These are phyloP conservation scores for Andrena cerasifolii DNA, from an alignment of 1,140 invertebrate species.

Conservation along the genomic window DNA sequence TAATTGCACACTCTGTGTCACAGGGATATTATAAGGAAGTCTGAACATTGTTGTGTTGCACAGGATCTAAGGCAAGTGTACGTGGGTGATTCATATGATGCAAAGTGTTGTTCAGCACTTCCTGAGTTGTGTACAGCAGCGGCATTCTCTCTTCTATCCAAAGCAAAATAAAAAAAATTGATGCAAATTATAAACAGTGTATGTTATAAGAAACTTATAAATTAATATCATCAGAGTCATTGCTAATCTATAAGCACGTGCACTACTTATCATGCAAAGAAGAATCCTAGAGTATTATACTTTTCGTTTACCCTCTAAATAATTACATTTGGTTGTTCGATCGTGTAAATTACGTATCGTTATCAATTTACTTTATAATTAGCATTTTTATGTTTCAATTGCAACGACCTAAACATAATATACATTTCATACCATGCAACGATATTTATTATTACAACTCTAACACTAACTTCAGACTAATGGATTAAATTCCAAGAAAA, in stretches of 20 bases:
- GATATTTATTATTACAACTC: too few species aligned
- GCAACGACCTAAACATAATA: too few species aligned
- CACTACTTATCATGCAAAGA: conserved; percentile 26
- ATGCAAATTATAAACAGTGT: conserved; percentile 73
- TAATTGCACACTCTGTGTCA: conserved; percentile 54
- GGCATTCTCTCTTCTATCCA: conserved; percentile 81
- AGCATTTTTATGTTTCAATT: too few species aligned
- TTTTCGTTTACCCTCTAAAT: not conserved
- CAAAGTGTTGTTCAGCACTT: conserved; percentile 81
- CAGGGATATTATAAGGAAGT: conserved; percentile 69
- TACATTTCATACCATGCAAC: too few species aligned
- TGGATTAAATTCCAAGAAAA: too few species aligned
- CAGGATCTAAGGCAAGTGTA: conserved; percentile 76
- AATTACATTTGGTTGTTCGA: not conserved
- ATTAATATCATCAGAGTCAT: conserved; percentile 29
- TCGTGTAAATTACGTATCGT: not conserved
- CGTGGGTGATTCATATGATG: conserved; percentile 78
- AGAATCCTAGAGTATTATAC: not conserved
- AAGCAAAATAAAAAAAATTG: conserved; percentile 72
- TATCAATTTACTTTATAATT: not conserved
- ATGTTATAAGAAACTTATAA: conserved; percentile 42
- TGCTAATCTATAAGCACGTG: conserved; percentile 15
- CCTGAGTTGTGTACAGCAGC: conserved; percentile 81
- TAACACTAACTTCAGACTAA: too few species aligned
- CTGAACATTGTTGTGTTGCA: conserved; percentile 73